Base-by-base conservation (phyloP, 1,140 invertebrate species). In the Venustaconcha ellipsiformis region DNA sequence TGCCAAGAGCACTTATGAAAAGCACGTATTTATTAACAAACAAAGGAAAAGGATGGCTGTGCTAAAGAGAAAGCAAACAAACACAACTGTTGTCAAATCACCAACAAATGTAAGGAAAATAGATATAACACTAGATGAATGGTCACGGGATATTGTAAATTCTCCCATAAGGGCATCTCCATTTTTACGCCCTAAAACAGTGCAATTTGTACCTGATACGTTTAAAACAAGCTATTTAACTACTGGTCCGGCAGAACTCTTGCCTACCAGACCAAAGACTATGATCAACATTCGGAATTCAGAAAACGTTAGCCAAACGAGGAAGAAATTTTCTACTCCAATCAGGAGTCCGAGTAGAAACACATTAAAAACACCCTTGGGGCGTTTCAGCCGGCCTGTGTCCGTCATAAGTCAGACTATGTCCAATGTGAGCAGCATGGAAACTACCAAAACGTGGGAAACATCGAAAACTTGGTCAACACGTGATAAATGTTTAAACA, bases 1-100 rank as follows among this genome's bases (percentile, higher is more conserved):
- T 56, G 30, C 67, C 18, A 76, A 76, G 56, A 66, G 26, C 60
- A 63, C 58, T 26, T 65, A 76, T 58, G 74, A 76, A 57, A 76
- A 58, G 59, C 74, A 76, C 30, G 48, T 56, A 23, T 76, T 76
- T 60, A 71, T 64, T 48, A 68, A 71, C 55, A 76, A 66, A 66
- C 74, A 76, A 48, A 76, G 65, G 59, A 60, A 64, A 8, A 76
- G 66, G 65, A 65, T 63, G 57, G 37, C 67, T 23, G 12, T 59
- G 55, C 57, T 57, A 2, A 76, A 57, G 66, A 48, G 56, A 4
- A 55, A 26, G 12, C 60, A 69, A 71, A 26, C 68, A 67, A 62
- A 56, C 14, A 71, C 57, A 64, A 64, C 74, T 67, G 55, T 6
- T 8, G n/a, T 23, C 6, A n/a, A 56, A 17, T 37, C 63, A 14